Conservation (phyloP, 2,113 vertebrate species). For the Euleptes europaea region DNA sequence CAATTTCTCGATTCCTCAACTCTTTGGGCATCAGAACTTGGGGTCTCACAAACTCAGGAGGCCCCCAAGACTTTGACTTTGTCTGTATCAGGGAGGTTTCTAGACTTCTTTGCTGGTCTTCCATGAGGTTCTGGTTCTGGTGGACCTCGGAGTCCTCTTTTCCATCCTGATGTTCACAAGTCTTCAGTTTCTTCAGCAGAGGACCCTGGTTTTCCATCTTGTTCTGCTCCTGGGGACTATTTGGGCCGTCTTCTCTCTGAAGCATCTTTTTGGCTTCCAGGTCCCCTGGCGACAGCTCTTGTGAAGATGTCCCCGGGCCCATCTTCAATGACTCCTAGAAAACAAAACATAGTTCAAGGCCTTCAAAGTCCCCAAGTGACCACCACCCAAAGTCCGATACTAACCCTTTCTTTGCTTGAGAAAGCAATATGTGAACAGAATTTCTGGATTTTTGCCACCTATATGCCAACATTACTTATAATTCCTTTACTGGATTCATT, state of each 20-base stretch:
- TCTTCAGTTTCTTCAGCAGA: neutral
- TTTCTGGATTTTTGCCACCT: neutral
- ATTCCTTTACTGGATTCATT: no score
- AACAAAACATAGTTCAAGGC: neutral
- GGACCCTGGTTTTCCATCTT: neutral
- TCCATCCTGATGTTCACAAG: neutral
- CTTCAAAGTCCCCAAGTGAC: neutral
- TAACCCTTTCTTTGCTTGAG: neutral
- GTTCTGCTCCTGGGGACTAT: neutral
- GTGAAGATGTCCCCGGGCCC: neutral
- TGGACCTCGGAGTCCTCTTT: neutral
- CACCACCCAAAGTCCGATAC: no score
- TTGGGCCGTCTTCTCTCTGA: neutral
- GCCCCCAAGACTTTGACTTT: conserved; percentile 4
- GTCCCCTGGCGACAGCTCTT: neutral
- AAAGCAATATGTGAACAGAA: neutral
- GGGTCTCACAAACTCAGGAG: neutral
- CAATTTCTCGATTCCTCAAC: neutral
- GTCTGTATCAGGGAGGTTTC: no score
- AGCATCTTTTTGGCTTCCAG: neutral
- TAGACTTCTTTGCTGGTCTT: neutral
- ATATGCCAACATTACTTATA: no score
- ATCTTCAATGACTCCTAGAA: neutral
- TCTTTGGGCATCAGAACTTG: neutral
- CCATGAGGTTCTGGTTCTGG: neutral